These are phyloP conservation scores for Acleris emargana DNA, from an alignment of 2,888 invertebrate species.

Conservation along the genomic window DNA sequence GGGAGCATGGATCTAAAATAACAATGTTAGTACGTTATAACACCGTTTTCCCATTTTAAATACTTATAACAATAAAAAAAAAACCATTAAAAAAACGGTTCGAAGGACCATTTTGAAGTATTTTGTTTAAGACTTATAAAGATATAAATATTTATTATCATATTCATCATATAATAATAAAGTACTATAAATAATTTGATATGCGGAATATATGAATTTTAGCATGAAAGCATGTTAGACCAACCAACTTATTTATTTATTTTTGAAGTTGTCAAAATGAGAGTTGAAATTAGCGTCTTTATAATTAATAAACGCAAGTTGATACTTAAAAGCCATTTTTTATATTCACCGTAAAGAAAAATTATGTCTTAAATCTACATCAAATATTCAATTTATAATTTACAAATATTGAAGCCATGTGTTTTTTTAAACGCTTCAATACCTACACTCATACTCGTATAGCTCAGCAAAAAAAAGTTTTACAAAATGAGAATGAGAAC, in stretches of 20 bases:
- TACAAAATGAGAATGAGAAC: too few species aligned
- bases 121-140: background rate
- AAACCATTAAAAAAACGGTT: constrained; percentile 5
- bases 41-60: background rate
- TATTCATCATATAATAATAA: background rate
- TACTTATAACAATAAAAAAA: background rate
- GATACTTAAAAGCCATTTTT: too few species aligned
- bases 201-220: constrained; percentile 34
- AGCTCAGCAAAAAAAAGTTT: too few species aligned
- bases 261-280: too few species aligned
- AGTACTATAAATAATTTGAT: constrained; percentile 10
- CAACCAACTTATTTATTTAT: constrained; percentile 24
- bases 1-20: constrained; percentile 90
- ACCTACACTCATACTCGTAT: too few species aligned
- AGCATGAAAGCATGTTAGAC: constrained; percentile 40
- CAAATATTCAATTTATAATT: too few species aligned
- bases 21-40: constrained; percentile 44
- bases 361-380: too few species aligned
- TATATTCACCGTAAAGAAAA: too few species aligned
- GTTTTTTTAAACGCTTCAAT: too few species aligned
- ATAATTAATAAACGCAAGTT: too few species aligned
- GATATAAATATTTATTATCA: background rate
- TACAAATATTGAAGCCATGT: too few species aligned
- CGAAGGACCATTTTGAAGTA: constrained; percentile 11
- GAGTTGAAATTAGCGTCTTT: too few species aligned